Conservation (phyloP, 2,113 vertebrate species). For the Perognathus longimembris region DNA sequence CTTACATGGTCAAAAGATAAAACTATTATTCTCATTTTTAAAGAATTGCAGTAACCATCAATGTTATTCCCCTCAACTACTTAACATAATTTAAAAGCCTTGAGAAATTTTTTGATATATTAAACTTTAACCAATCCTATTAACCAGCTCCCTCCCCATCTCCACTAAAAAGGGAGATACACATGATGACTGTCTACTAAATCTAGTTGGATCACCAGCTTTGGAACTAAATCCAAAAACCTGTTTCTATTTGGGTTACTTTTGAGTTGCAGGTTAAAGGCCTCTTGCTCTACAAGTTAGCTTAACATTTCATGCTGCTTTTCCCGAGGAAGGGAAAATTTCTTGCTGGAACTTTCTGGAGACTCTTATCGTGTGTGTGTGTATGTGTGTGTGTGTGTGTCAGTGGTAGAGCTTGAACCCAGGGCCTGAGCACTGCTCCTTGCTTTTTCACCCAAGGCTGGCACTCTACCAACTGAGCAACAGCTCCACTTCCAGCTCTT, state of each 20-base stretch:
- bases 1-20: slow-evolving; percentile 42
- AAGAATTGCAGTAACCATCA: slow-evolving; percentile 51
- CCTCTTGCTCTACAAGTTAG: slow-evolving; percentile 47
- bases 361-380: too few relatives aligned
- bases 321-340: slow-evolving; percentile 24
- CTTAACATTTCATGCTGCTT: slow-evolving; percentile 78
- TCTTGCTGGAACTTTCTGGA: neutral
- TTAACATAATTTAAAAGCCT: slow-evolving; percentile 74
- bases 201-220: slow-evolving; percentile 78
- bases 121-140: slow-evolving; percentile 16
- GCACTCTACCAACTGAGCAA: too few relatives aligned
- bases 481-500: too few relatives aligned
- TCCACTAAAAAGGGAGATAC: slow-evolving; percentile 11
- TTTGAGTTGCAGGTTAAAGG: slow-evolving; percentile 69
- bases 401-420: too few relatives aligned
- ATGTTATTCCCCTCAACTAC: neutral
- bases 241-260: slow-evolving; percentile 70
- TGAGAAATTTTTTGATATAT: slow-evolving; percentile 29
- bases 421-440: too few relatives aligned
- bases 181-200: slow-evolving; percentile 73
- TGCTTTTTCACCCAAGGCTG: too few relatives aligned
- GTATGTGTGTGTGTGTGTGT: too few relatives aligned
- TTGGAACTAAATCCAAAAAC: slow-evolving; percentile 77
- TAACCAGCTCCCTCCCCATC: neutral
- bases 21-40: slow-evolving; percentile 34